Percentiles rank a stretch among this genome's conserved stretches.
These are phyloP conservation scores for Callospermophilus lateralis DNA, from an alignment of 2,113 vertebrate genomes.

Conservation along the genomic window DNA sequence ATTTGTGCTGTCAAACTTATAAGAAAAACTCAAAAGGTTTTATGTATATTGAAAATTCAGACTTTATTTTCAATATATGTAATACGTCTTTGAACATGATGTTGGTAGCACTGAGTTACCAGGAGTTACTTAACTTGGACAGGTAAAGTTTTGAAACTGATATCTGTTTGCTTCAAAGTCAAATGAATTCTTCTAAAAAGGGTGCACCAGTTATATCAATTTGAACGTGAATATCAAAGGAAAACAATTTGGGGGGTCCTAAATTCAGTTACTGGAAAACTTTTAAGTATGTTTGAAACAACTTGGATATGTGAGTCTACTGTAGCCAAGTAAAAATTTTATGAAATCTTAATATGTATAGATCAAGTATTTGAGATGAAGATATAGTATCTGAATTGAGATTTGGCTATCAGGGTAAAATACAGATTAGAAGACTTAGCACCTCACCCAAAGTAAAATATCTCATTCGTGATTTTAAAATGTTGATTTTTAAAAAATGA, in stretches of 20 bases:
- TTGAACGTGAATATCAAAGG: background rate
- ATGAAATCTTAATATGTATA: slow-evolving; percentile 20
- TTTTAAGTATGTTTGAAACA: background rate
- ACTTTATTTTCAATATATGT: background rate
- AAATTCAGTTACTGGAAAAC: background rate
- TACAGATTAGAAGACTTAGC: background rate
- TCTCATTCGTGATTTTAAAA: slow-evolving; percentile 16
- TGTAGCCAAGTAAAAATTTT: slow-evolving; percentile 1
- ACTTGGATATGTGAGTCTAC: background rate
- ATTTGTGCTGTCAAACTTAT: background rate
- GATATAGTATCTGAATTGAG: background rate
- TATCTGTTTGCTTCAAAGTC: slow-evolving; percentile 15
- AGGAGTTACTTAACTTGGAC: background rate
- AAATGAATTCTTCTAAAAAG: background rate
- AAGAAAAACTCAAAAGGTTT: background rate
- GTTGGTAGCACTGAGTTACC: background rate
- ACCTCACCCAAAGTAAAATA: background rate
- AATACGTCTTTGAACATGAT: background rate
- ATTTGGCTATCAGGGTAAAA: background rate
- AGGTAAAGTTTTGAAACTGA: background rate
- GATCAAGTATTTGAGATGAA: slow-evolving; percentile 22
- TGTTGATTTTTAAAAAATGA: background rate
- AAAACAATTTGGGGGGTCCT: background rate
- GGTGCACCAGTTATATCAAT: background rate
- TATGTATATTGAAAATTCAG: slow-evolving; percentile 18